A percentile compares a stretch with the other conserved stretches of the same genome.
These are phyloP conservation scores for Tetrapedia diversipes DNA, from an alignment of 2,888 invertebrate species.

Conservation along the genomic window DNA sequence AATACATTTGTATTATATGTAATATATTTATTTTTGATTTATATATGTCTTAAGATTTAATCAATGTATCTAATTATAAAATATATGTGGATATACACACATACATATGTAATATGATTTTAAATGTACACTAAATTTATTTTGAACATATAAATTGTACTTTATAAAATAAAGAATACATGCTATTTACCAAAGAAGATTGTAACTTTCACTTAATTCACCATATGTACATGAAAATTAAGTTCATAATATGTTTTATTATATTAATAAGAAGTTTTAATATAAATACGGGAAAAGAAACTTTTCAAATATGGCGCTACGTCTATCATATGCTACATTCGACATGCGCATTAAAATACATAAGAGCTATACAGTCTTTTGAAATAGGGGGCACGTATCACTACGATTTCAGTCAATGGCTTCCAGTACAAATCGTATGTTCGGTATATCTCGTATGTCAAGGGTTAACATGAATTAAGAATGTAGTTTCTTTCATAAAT, in stretches of 20 bases:
- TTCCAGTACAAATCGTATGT: slow-evolving; percentile 4
- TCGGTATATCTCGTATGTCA: slow-evolving; percentile 1
- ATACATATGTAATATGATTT: slow-evolving; percentile 15
- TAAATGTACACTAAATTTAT: slow-evolving; percentile 37
- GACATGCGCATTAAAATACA: not conserved
- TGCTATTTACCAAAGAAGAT: not conserved
- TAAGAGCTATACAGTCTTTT: not conserved
- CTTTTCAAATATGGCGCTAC: slow-evolving; percentile 1
- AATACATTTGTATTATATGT: slow-evolving; percentile 20
- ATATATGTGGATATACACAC: not conserved
- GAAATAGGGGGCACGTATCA: not conserved
- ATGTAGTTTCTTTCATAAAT: slow-evolving; percentile 33
- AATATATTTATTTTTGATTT: slow-evolving; percentile 30
- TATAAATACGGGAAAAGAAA: not conserved
- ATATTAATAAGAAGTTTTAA: not conserved
- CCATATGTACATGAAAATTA: not conserved
- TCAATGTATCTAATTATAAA: not conserved
- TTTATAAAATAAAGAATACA: slow-evolving; percentile 26
- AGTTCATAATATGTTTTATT: not conserved
- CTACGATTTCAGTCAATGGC: slow-evolving; percentile 1
- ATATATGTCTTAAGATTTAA: not conserved
- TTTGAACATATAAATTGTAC: slow-evolving; percentile 30
- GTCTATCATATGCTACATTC: not conserved
- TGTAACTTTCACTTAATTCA: not conserved
- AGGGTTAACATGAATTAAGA: slow-evolving; percentile 4